Base-by-base conservation (phyloP, 1,140 invertebrate genomes). In the Glossosoma conforme region DNA sequence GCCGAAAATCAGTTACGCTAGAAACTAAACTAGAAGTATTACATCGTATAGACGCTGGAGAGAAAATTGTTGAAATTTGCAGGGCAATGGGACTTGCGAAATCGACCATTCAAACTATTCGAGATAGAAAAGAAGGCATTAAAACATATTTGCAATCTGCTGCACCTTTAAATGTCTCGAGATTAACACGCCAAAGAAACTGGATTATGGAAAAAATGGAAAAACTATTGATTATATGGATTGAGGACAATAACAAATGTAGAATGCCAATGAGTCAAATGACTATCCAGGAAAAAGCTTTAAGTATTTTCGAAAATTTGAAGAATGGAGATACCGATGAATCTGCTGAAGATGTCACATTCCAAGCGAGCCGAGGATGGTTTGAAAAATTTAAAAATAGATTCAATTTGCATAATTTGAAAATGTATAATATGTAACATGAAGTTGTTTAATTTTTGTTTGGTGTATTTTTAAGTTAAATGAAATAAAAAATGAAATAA, bases 371-470 rank as follows among this genome's bases (percentile, higher is more conserved):
- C 43, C 42, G 52, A 47, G 54, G 47, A 19, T 61, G 54, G 54
- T 60, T 60, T 47, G 59, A 61, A 49, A 57, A 52, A 56, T 54
- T 59, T 38, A 61, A 61, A 57, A 57, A 56, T 41, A 47, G 54
- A 41, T 40, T 20, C 46, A 53, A 49, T 43, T 28, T 28, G 24
- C 24, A n/a, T 28, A 28, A 28, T 28, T 28, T 28, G 24, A 8
- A 28, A 28, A 28, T 28, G n/a, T n/a, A n/a, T n/a, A n/a, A n/a
- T n/a, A n/a, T n/a, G n/a, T n/a, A n/a, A n/a, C n/a, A n/a, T n/a
- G n/a, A n/a, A n/a, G n/a, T n/a, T n/a, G n/a, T n/a, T n/a, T n/a
- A n/a, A n/a, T n/a, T n/a, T n/a, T n/a, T n/a, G n/a, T n/a, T n/a
- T n/a, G n/a, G n/a, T n/a, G n/a, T n/a, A n/a, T n/a, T n/a, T n/a